Base-by-base conservation (phyloP, 2,113 vertebrate species). In the Sinosuthora webbiana region DNA sequence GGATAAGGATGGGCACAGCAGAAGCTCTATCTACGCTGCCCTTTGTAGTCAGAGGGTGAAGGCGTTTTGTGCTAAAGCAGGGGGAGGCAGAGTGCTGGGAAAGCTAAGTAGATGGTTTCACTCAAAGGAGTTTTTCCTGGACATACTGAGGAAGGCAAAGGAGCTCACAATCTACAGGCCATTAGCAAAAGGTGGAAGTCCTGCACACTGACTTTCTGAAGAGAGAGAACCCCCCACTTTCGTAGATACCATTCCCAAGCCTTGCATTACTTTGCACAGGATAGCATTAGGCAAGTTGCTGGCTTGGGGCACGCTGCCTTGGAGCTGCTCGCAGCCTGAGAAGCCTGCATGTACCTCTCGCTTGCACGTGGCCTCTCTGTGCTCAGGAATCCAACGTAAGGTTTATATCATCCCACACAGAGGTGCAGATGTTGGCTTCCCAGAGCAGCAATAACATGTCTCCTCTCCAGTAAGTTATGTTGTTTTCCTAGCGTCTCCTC, bases 391-490 rank as follows among this genome's bases (percentile, higher is more conserved):
- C 93, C 91, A 87, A 64, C 11, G 91, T 89, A 95, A 93, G 94
- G 94, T 95, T 97, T 96, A 74, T 93, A 94, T 97, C 94, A 93
- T 95, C 90, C 93, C 95, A 96, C 94, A 95, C 93, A 94, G 89
- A 95, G 93, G 87, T 94, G 94, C 96, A 96, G 96, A 96, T 96
- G 96, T 94, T 24, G 9, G 87, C 93, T 96, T 94, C 95, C 95
- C 96, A 83, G 91, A 94, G 94, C 93, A 94, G 96, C 94, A 96
- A 95, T 97, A 97, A 96, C 3, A 1, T 77, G 91, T 94, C 96
- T 97, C 95, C 95, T 93, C 87, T 94, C 94, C 3, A 56, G 41
- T 94, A 95, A 95, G 90, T 95, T 94, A 95, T 93, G 95, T 60
- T 97, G 94, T 95, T 96, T 96, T 95, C 42, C 78, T 59, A 91